Evolutionary conservation across 2,888 invertebrate genomes (phyloP).

Genomic region (Caenorhabditis wallacei): DNA sequence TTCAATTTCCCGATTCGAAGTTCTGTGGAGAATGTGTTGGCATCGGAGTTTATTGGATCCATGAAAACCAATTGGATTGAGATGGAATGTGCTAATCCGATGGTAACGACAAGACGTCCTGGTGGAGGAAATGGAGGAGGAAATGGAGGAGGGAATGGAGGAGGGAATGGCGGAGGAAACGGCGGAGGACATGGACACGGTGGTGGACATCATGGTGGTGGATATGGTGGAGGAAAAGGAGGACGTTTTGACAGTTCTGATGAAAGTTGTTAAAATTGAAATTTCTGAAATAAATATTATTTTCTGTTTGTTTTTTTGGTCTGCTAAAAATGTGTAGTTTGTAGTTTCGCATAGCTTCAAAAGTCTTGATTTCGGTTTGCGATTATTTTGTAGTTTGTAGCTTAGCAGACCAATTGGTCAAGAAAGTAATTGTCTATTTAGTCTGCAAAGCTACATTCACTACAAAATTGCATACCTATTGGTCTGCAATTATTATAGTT

Average conservation of each 20-base stretch:
- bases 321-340: too few species aligned
- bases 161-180: too few species aligned
- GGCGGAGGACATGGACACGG: neutral
- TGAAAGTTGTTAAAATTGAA: neutral
- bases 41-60: neutral
- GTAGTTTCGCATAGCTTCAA: too few species aligned
- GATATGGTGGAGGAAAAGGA: neutral
- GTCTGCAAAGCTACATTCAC: too few species aligned
- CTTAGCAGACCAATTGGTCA: constrained; percentile 4
- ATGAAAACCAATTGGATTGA: neutral
- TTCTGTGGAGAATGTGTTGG: too few species aligned
- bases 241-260: neutral
- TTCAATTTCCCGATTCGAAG: too few species aligned
- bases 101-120: neutral
- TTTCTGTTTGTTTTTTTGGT: too few species aligned
- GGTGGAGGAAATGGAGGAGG: neutral
- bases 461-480: neutral
- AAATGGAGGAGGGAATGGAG: too few species aligned
- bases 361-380: too few species aligned
- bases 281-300: neutral
- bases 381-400: constrained; percentile 16
- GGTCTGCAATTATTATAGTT: constrained; percentile 1
- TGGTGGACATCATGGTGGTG: neutral
- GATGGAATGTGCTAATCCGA: neutral
- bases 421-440: too few species aligned